These are phyloP conservation scores for Elmis aenea DNA, from an alignment of 2,888 invertebrate genomes.

Conservation along the genomic window DNA sequence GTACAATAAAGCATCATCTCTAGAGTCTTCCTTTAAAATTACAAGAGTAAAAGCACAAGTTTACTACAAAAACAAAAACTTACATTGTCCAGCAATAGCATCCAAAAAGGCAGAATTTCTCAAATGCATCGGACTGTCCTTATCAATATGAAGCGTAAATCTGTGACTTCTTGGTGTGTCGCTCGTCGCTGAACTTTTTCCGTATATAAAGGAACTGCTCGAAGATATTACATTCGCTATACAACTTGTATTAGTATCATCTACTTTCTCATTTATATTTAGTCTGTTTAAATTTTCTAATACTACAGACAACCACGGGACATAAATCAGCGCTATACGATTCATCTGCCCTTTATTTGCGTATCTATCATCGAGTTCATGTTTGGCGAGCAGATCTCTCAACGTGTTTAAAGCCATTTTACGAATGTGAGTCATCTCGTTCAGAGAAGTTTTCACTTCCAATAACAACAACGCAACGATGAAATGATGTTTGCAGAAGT, in stretches of 20 bases:
- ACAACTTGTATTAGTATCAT: constrained; percentile 40
- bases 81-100: constrained; percentile 65
- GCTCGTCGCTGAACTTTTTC: constrained; percentile 47
- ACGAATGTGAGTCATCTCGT: constrained; percentile 78
- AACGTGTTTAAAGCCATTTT: constrained; percentile 74
- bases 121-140: constrained; percentile 68
- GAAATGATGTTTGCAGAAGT: constrained; percentile 89
- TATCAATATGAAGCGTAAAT: constrained; percentile 69
- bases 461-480: constrained; percentile 81
- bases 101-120: constrained; percentile 71
- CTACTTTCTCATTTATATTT: constrained; percentile 47
- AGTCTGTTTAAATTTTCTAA: constrained; percentile 82
- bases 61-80: constrained; percentile 21
- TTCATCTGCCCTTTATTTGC: constrained; percentile 71
- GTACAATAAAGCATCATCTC: too few relatives aligned
- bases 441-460: constrained; percentile 81
- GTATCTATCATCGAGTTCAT: constrained; percentile 82
- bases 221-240: constrained; percentile 52
- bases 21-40: too few relatives aligned
- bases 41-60: constrained; percentile 1
- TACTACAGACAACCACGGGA: constrained; percentile 85
- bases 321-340: constrained; percentile 83
- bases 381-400: constrained; percentile 86
- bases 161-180: constrained; percentile 58
- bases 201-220: constrained; percentile 55